Percentiles rank a stretch among this genome's conserved stretches.
Conservation (phyloP, 2,113 vertebrate genomes). For the Ochotona curzoniae region DNA sequence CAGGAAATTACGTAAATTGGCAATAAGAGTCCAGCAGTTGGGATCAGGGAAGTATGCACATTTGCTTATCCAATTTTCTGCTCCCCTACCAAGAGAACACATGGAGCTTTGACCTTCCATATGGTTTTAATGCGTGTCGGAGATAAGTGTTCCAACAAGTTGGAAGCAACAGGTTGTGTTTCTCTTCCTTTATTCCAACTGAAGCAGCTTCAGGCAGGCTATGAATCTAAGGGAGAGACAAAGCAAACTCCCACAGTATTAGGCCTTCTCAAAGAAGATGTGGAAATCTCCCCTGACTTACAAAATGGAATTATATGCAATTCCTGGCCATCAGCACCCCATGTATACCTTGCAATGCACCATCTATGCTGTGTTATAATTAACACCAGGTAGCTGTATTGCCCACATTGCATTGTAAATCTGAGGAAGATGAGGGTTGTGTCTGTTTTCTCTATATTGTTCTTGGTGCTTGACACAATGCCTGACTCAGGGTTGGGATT, state of each 20-base stretch:
- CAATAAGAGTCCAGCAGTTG: conserved; percentile 26
- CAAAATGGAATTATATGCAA: background rate
- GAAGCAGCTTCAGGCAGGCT: conserved; percentile 57
- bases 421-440: background rate
- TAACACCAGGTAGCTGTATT: background rate
- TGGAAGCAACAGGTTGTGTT: conserved; percentile 72
- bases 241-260: background rate
- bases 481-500: background rate
- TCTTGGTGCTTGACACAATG: background rate
- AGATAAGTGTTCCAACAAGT: conserved; percentile 74
- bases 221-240: conserved; percentile 62
- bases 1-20: conserved; percentile 65
- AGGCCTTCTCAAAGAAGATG: background rate
- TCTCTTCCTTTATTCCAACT: background rate
- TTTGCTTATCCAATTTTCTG: conserved; percentile 66
- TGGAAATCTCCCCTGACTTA: background rate
- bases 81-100: conserved; percentile 65
- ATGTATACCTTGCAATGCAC: background rate
- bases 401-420: background rate
- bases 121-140: conserved; percentile 64
- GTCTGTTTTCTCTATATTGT: background rate
- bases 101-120: conserved; percentile 50
- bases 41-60: conserved; percentile 7
- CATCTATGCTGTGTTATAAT: background rate
- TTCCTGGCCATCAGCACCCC: background rate